Evolutionary conservation across 2,113 vertebrate species (phyloP).

Genomic region (Halichoerus grypus): DNA sequence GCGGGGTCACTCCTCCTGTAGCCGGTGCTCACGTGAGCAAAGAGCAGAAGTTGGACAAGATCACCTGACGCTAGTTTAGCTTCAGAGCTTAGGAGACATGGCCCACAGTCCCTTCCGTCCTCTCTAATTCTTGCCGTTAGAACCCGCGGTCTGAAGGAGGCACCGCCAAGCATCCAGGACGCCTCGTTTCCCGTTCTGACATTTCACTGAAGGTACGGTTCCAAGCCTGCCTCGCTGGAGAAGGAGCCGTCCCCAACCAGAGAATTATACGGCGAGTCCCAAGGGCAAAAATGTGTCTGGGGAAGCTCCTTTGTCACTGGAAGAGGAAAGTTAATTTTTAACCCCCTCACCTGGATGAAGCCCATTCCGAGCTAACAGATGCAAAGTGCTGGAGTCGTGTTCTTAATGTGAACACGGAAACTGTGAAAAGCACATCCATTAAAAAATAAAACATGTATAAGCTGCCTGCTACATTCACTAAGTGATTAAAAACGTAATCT

Average conservation of each 20-base stretch:
- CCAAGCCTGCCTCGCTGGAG: neutral
- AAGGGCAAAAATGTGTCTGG: neutral
- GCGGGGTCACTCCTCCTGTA: fast-evolving
- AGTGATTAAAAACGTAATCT: constrained; percentile 71
- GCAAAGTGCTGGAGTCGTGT: neutral
- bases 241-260: neutral
- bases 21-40: fast-evolving
- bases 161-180: neutral
- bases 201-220: neutral
- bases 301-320: neutral
- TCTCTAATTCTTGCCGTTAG: neutral
- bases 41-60: neutral
- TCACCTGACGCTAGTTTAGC: fast-evolving
- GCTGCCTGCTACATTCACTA: neutral
- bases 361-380: neutral
- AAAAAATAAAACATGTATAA: constrained; percentile 48
- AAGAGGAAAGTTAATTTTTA: neutral
- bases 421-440: neutral
- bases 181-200: neutral
- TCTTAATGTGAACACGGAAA: neutral
- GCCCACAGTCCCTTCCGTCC: neutral
- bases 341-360: constrained; percentile 5
- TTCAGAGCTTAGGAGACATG: fast-evolving
- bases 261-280: neutral
- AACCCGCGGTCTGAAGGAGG: neutral